These are phyloP conservation scores for Armadillidium nasatum DNA, from an alignment of 1,140 invertebrate genomes.

Conservation along the genomic window DNA sequence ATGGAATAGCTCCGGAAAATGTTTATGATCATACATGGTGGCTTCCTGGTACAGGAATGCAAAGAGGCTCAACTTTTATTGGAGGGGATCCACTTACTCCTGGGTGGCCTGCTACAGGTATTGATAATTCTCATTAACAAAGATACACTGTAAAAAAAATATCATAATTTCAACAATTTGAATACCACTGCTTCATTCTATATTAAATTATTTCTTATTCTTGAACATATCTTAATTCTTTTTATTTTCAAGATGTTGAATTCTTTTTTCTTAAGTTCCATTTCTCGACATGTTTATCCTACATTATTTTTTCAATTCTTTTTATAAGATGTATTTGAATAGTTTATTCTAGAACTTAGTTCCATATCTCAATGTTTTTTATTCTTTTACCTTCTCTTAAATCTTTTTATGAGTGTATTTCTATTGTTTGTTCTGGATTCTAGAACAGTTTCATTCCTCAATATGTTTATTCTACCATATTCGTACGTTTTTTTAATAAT, in stretches of 20 bases:
- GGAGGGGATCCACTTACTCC: conserved; percentile 44
- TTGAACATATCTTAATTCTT: too few species aligned
- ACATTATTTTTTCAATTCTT: neutral
- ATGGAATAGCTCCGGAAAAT: conserved; percentile 16
- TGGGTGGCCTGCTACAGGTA: conserved; percentile 40
- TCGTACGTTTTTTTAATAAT: neutral
- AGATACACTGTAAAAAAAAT: neutral
- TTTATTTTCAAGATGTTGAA: too few species aligned
- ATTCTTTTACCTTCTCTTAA: too few species aligned
- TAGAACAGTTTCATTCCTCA: neutral
- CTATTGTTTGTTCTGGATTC: too few species aligned
- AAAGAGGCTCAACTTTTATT: conserved; percentile 33
- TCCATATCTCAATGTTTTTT: too few species aligned
- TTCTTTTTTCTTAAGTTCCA: too few species aligned
- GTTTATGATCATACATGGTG: conserved; percentile 35
- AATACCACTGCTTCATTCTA: neutral
- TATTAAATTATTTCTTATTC: neutral
- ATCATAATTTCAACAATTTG: too few species aligned
- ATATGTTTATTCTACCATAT: neutral
- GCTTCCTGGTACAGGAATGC: conserved; percentile 39
- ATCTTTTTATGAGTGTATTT: too few species aligned
- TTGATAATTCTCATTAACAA: neutral
- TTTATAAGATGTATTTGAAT: too few species aligned
- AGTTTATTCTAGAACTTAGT: neutral
- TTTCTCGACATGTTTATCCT: too few species aligned